Percentiles rank a stretch among this genome's conserved stretches.
Evolutionary conservation across 2,888 invertebrate species (phyloP).

Genomic region (Sarcophaga variegata): DNA sequence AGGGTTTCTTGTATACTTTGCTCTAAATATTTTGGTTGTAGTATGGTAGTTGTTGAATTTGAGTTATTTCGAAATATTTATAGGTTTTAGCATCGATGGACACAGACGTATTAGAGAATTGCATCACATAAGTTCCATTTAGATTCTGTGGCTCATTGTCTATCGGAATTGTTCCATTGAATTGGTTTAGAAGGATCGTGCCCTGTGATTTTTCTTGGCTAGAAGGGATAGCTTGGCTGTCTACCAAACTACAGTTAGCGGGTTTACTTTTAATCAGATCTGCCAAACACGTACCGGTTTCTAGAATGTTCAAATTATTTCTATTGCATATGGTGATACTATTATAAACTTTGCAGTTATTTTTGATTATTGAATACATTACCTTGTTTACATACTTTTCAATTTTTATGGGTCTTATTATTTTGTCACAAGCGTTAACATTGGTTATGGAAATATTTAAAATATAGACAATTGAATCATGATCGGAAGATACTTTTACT

Average conservation of each 20-base stretch:
- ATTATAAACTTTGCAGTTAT: neutral
- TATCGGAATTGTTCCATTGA: neutral
- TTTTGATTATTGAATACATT: constrained; percentile 1
- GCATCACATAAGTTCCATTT: neutral
- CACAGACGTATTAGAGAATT: constrained; percentile 1
- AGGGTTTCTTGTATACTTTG: neutral
- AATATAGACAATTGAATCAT: too few species aligned
- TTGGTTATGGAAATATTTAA: neutral
- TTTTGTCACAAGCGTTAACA: neutral
- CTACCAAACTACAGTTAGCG: neutral
- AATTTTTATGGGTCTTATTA: neutral
- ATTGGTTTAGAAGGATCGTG: neutral
- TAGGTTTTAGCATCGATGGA: neutral
- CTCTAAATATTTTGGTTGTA: neutral
- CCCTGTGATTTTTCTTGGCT: constrained; percentile 2
- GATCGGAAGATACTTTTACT: neutral
- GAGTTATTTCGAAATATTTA: neutral
- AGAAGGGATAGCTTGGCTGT: neutral
- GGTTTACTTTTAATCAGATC: constrained; percentile 7
- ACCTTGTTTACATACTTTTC: neutral
- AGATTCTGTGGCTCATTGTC: constrained; percentile 26
- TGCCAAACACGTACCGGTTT: neutral
- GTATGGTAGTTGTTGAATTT: constrained; percentile 10
- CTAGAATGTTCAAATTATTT: neutral
- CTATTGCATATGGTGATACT: constrained; percentile 3